Percentiles rank a stretch among this genome's conserved stretches.
Evolutionary conservation across 2,888 invertebrate species (phyloP).

Genomic region (Yponomeuta plumbellus): DNA sequence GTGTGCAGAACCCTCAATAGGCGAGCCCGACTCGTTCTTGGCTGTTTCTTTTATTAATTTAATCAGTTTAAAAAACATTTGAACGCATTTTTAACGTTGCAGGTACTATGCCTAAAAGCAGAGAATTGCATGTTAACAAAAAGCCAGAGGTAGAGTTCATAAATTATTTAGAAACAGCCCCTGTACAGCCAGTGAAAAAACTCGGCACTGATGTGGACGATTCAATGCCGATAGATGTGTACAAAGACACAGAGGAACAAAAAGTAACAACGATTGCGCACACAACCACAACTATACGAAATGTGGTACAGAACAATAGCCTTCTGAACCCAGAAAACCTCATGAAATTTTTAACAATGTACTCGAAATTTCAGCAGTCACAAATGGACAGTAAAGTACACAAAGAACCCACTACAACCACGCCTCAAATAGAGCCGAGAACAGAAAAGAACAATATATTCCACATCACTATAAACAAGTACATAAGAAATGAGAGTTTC

Average conservation of each 20-base stretch:
- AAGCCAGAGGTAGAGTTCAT: neutral
- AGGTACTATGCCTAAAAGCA: neutral
- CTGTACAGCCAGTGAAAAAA: neutral
- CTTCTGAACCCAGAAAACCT: conserved; percentile 31
- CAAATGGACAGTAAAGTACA: neutral
- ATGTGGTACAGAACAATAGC: neutral
- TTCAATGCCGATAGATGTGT: neutral
- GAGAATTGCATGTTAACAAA: neutral
- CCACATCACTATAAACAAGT: neutral
- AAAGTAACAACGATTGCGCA: neutral
- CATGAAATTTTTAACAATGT: conserved; percentile 31
- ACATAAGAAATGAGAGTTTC: neutral
- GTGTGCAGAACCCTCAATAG: too few relatives aligned
- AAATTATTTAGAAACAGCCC: neutral
- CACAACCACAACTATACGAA: neutral
- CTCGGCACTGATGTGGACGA: neutral
- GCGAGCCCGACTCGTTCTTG: too few relatives aligned
- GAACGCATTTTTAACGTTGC: neutral
- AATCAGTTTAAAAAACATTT: neutral
- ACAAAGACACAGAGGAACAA: neutral
- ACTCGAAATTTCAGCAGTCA: conserved; percentile 7
- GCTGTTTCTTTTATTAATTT: too few relatives aligned
- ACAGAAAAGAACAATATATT: neutral
- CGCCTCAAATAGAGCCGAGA: neutral
- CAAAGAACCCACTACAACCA: neutral